phyloP scores from a whole-genome alignment of 2,797 vertebrate species.

The Bradypus variegatus region DNA sequence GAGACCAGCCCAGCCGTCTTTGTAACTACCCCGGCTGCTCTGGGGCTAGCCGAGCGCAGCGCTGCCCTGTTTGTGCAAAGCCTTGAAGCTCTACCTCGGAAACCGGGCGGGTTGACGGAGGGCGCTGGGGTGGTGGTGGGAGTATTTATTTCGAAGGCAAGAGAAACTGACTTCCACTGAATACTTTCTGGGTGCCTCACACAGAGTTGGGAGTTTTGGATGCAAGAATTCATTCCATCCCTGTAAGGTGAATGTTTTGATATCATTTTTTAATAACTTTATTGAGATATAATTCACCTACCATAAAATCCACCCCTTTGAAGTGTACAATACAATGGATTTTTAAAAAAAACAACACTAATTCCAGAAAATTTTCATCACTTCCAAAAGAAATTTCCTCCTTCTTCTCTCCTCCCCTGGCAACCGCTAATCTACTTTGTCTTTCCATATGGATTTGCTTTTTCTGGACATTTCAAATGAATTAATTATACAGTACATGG shows the following conservation, averaged over 20 bases:
- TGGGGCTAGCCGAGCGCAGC: not conserved
- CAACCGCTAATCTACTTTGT: not conserved
- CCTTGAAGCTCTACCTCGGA: not conserved
- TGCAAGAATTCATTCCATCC: not conserved
- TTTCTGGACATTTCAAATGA: not conserved
- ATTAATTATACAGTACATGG: not conserved
- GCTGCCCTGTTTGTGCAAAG: not conserved
- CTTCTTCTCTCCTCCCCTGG: accelerated
- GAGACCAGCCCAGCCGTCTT: not conserved
- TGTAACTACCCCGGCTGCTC: conserved; percentile 1
- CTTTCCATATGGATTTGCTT: not conserved
- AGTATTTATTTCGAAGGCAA: not conserved
- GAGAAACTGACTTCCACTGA: not conserved
- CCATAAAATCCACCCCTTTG: not conserved
- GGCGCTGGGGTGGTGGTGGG: too few relatives aligned
- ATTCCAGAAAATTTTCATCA: not conserved
- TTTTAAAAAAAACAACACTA: not conserved
- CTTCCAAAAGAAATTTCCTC: not conserved
- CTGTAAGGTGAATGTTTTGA: not conserved
- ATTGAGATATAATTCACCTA: not conserved
- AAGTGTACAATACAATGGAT: not conserved
- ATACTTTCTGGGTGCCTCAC: not conserved
- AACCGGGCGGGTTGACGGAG: too few relatives aligned
- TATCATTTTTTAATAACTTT: not conserved
- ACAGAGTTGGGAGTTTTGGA: not conserved